phyloP scores from a whole-genome alignment of 1,140 invertebrate species.

The Chelonus insularis region DNA sequence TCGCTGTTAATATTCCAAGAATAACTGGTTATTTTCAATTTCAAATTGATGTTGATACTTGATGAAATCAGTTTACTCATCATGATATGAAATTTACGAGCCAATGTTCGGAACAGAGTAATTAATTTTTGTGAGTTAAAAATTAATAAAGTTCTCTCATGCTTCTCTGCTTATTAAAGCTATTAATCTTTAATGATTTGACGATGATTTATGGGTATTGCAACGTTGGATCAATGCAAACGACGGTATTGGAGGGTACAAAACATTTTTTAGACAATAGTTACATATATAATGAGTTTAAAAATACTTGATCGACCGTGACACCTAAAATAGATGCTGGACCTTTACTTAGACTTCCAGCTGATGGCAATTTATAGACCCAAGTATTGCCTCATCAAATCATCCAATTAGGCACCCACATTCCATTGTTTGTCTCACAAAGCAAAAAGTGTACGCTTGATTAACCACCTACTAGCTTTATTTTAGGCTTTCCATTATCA shows the following conservation, averaged over 20 bases:
- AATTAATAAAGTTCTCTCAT: neutral
- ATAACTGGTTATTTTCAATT: too few relatives aligned
- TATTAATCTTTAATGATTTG: neutral
- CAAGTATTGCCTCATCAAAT: conserved; percentile 28
- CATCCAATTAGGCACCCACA: conserved; percentile 33
- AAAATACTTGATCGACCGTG: conserved; percentile 30
- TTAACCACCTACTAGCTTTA: neutral
- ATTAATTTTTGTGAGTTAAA: neutral
- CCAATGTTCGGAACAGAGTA: neutral
- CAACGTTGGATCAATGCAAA: neutral
- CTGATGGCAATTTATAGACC: conserved; percentile 26
- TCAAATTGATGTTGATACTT: too few relatives aligned
- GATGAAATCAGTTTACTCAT: neutral
- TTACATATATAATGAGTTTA: conserved; percentile 6
- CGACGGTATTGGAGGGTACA: neutral
- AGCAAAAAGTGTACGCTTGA: conserved; percentile 1
- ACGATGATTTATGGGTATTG: neutral
- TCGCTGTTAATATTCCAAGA: too few relatives aligned
- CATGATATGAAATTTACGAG: neutral
- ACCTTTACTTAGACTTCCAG: conserved; percentile 14
- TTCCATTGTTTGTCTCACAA: conserved; percentile 22
- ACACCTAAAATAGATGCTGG: conserved; percentile 31
- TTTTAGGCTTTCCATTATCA: too few relatives aligned
- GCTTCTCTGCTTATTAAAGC: neutral
- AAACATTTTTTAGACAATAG: conserved; percentile 4